Percentiles rank a stretch among this genome's conserved stretches.
These are phyloP conservation scores for Ennomos erosarius DNA, from an alignment of 2,888 invertebrate species.

Conservation along the genomic window DNA sequence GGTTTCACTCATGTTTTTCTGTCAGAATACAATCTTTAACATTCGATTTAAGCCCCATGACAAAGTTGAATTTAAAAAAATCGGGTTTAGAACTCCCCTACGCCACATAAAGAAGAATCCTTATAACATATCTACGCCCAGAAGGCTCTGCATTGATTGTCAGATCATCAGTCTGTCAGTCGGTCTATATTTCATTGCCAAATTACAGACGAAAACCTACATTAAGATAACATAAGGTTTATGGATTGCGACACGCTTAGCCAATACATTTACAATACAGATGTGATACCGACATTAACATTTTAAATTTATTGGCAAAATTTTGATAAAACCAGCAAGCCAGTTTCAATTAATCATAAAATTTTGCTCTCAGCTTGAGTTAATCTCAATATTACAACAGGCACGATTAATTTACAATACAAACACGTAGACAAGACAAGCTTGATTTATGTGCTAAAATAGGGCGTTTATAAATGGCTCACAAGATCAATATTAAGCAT, in stretches of 20 bases:
- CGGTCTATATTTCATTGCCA: constrained; percentile 16
- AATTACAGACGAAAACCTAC: constrained; percentile 15
- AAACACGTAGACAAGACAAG: constrained; percentile 42
- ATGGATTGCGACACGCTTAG: constrained; percentile 26
- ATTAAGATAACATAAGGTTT: constrained; percentile 23
- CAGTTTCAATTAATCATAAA: constrained; percentile 40
- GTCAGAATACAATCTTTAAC: too few species aligned
- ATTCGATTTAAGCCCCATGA: too few species aligned
- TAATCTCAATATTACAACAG: constrained; percentile 42
- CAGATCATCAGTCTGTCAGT: constrained; percentile 4
- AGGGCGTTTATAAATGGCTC: constrained; percentile 39
- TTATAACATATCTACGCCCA: too few species aligned
- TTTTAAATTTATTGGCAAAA: constrained; percentile 31
- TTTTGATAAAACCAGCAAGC: constrained; percentile 29
- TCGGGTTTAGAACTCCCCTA: too few species aligned
- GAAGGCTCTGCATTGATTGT: too few species aligned
- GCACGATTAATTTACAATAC: constrained; percentile 44
- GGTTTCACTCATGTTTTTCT: too few species aligned
- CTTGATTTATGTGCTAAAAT: constrained; percentile 42
- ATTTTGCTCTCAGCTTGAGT: constrained; percentile 35
- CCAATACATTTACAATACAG: constrained; percentile 27
- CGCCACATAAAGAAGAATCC: too few species aligned
- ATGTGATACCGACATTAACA: constrained; percentile 24
- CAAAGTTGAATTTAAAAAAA: too few species aligned
- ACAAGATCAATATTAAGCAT: constrained; percentile 34